A percentile compares a stretch with the other conserved stretches of the same genome.
Conservation (phyloP, 2,113 vertebrate species). For the Tetrao urogallus region DNA sequence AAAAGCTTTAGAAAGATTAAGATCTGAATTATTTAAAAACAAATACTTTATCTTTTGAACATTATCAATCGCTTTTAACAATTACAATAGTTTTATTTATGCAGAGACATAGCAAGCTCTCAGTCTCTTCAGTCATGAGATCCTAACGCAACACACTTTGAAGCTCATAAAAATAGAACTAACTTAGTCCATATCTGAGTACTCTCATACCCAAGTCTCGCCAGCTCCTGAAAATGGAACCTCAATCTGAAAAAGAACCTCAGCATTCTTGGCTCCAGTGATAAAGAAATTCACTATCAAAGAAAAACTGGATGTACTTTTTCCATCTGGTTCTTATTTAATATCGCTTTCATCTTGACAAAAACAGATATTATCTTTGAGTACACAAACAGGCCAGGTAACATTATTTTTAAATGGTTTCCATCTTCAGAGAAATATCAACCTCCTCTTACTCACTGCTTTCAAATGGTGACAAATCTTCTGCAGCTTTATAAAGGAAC, state of each 20-base stretch:
- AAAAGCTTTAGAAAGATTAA: background rate
- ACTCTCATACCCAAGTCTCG: background rate
- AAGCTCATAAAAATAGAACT: background rate
- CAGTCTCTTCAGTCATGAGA: background rate
- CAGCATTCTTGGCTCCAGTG: background rate
- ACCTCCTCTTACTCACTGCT: background rate
- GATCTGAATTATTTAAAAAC: background rate
- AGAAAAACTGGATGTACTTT: background rate
- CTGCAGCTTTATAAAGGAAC: background rate
- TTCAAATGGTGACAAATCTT: background rate
- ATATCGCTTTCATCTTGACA: background rate
- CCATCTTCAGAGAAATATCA: background rate
- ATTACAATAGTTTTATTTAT: background rate
- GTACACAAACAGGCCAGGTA: background rate
- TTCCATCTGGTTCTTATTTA: background rate
- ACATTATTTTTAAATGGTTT: background rate
- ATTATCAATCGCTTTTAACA: background rate
- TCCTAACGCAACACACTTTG: background rate
- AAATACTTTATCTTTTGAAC: background rate
- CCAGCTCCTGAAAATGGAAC: background rate
- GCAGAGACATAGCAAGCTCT: background rate
- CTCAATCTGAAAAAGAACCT: background rate
- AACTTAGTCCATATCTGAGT: background rate
- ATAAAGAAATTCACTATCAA: background rate
- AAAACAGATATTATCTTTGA: background rate